Base-by-base conservation (phyloP, 35 echinoderm and acorn worm species). In the Apostichopus parvimensis region DNA sequence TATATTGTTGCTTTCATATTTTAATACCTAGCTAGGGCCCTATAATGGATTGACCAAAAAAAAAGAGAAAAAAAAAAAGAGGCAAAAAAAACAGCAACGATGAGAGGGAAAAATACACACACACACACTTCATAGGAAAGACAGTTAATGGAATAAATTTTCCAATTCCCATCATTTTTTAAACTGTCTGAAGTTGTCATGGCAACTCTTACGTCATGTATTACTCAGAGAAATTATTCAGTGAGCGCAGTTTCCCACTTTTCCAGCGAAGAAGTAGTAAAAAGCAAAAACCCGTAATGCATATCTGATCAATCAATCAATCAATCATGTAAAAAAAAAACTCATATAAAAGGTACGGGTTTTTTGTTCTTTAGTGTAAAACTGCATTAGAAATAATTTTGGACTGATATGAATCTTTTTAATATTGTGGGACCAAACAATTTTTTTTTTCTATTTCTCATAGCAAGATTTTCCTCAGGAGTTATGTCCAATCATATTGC, bases 171-270 rank as follows among this genome's bases (percentile, higher is more conserved):
- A 55, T 84, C 81, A 84, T 84, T 84, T 84, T 84, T 84, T 59
- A 57, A 84, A 84, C 81, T 84, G 71, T 22, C 81, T 84, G 81
- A 56, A 84, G 81, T 84, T 59, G 55, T 52, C 81, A 84, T 84
- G 81, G 56, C 81, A 58, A 84, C 81, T 84, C 81, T 84, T 84
- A 84, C 81, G 81, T 84, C 81, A 84, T 84, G 55, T 58, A 84
- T 84, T 84, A 84, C 81, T 84, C 81, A 84, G 54, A 58, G 81
- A 84, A 84, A 75, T 84, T 84, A 58, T 84, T 84, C 81, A 84
- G 81, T 22, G 57, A 58, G 81, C 54, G 53, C n/a, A 59, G 57
- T 84, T 45, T 84, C 81, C 62, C 81, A 84, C 57, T 84, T 84
- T 75, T 22, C 71, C 1, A 75, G 71, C 71, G 3, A 45, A 45